These are phyloP conservation scores for Pipra filicauda DNA, from an alignment of 2,113 vertebrate genomes.

Conservation along the genomic window DNA sequence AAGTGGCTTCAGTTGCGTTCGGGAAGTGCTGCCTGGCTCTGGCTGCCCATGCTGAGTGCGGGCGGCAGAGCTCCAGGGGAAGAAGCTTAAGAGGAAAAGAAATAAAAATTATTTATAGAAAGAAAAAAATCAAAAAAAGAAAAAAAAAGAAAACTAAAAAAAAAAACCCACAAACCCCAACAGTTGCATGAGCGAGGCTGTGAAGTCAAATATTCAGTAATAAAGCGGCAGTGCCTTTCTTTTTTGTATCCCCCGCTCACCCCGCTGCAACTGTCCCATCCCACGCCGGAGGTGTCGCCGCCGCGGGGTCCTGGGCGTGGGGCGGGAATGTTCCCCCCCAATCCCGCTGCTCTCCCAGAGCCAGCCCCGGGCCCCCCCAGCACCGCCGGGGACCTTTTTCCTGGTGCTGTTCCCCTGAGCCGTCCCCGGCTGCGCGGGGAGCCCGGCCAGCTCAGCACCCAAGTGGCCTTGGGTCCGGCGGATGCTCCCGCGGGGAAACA, in stretches of 20 bases:
- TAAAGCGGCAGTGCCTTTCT: conserved; percentile 96
- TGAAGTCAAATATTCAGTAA: conserved; percentile 84
- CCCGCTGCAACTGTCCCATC: conserved; percentile 70
- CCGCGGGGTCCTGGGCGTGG: not conserved
- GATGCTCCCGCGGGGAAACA: not conserved
- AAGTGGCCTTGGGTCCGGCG: not conserved
- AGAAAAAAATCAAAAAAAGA: conserved; percentile 41
- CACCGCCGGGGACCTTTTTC: not conserved
- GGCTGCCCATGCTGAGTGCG: conserved; percentile 90
- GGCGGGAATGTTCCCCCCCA: not conserved
- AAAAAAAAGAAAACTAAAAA: conserved; percentile 36
- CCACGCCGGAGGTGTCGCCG: rapidly evolving
- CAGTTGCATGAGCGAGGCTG: conserved; percentile 86
- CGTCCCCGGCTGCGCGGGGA: not conserved
- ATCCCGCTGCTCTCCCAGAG: not conserved
- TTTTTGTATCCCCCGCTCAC: conserved; percentile 83
- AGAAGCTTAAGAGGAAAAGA: not conserved
- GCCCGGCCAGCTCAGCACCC: not conserved
- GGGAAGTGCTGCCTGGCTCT: conserved; percentile 54
- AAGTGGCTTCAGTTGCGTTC: conserved; percentile 56
- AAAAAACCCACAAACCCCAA: not conserved
- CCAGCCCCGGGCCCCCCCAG: not conserved
- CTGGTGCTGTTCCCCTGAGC: conserved; percentile 21
- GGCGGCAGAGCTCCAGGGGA: conserved; percentile 81
- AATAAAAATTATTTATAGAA: not conserved